Percentiles rank a stretch among this genome's conserved stretches.
Evolutionary conservation across 2,113 vertebrate species (phyloP).

Genomic region (Myodes glareolus): DNA sequence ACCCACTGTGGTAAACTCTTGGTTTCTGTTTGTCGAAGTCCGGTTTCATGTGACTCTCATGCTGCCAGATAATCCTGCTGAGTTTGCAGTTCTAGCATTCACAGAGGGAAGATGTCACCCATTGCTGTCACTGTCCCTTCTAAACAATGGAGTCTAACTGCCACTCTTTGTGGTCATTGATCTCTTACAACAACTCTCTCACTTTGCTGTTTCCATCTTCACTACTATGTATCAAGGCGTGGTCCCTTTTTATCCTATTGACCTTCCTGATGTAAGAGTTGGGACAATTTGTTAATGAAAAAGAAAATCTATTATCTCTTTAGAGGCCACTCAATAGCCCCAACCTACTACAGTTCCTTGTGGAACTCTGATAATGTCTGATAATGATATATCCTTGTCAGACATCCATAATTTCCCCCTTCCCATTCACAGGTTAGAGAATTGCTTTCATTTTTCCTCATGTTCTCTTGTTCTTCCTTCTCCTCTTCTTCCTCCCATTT

Average conservation of each 20-base stretch:
- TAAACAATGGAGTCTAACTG: background rate
- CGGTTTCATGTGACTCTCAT: conserved; percentile 1
- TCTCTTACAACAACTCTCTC: background rate
- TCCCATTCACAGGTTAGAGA: background rate
- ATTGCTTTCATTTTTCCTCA: background rate
- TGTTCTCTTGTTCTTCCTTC: no score
- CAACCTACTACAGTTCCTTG: background rate
- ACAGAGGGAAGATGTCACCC: background rate
- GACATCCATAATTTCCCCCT: background rate
- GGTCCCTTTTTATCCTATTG: background rate
- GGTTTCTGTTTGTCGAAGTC: background rate
- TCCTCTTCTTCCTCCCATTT: background rate
- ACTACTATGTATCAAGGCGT: background rate
- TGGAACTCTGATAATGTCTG: background rate
- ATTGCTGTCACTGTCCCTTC: background rate
- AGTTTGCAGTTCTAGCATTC: background rate
- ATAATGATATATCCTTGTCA: background rate
- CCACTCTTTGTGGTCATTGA: background rate
- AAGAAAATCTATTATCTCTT: background rate
- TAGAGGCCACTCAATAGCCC: background rate
- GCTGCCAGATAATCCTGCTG: background rate
- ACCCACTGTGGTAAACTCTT: background rate
- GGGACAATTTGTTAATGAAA: background rate
- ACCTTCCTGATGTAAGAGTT: background rate
- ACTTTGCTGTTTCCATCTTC: background rate